Base-by-base conservation (phyloP, 2,113 vertebrate species). In the Pseudolaguvia tuberculata region DNA sequence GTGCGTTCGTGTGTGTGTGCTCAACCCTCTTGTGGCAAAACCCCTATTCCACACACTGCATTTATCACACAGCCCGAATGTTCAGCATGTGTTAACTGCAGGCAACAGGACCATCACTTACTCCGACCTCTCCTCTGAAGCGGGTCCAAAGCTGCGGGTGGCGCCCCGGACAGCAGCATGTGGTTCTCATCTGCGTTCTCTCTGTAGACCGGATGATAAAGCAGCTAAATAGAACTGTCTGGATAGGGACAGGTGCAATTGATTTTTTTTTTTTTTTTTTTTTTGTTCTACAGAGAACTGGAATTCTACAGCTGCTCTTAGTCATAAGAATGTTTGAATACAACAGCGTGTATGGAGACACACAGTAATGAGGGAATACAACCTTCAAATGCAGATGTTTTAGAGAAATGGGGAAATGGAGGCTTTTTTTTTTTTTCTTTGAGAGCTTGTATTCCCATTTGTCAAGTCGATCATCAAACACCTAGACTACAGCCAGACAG, bases 141-240 rank as follows among this genome's bases (percentile, higher is more conserved):
- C 72, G 35, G 14, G 56, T 56, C 68, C 83, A 82, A 72, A 63
- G 45, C 84, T 78, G 84, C 84, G 83, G 83, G 82, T 78, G 73
- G 78, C 18, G 55, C 80, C 56, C 55, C 29, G 73, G 78, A 61
- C 65, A 55, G 67, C 56, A 65, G 57, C 69, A 73, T 80, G 75
- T 76, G 81, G 69, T 78, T 69, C 27, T 76, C 72, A 77, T 79
- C 77, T 78, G 73, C 63, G 63, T 72, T 78, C 79, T 76, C 23
- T 42, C 70, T 78, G 47, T 21, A 73, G 74, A 81, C 59, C 67
- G 35, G 73, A 75, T 69, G 45, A 79, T 86, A 56, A 73, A 67
- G 79, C 78, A 74, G 80, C 81, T 83, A 82, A 83, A 78, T 52
- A 29, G 80, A 82, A 80, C 74, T 78, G 50, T 82, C 62, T 76